Evolutionary conservation across 2,888 invertebrate genomes (phyloP), one percentile per base, ranked within the genome.

Genomic region (Drosophila demipolita): DNA sequence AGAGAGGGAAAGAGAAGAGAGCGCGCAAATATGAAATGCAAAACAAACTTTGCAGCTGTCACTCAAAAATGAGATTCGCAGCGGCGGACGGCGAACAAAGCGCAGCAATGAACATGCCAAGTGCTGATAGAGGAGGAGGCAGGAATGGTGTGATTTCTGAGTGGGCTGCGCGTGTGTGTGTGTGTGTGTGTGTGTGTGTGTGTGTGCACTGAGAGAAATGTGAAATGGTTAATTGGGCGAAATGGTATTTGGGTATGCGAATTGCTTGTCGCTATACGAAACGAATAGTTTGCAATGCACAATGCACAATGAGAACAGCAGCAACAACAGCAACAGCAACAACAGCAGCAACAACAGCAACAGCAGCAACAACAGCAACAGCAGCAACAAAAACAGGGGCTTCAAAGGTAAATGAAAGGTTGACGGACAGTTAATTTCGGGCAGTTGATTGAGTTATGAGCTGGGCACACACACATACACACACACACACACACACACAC

Each of bases 11-110:
- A 40, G 64, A 35, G 63, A 64, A 55, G 23, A 66, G 57, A 32
- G 70, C 70, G 62, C 59, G 81, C 90, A 90, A 89, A 85, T 87
- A 90, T 88, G 89, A 87, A 90, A 87, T 86, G 89, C 90, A 90
- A 87, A 87, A 88, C 80, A 90, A 90, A 86, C 89, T 90, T 87
- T 88, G 86, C 86, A 87, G 89, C 86, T 90, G 86, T 90, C 86
- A 90, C 87, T 87, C 86, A 87, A 85, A 89, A 87, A 74, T 89
- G 82, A 87, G 80, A 76, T 79, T 84, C 73, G 87, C 82, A 81
- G 53, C 73, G 60, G 69, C 60, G 62, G 84, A 76, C 85, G 76
- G 79, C 62, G 69, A 80, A 82, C 78, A 79, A 81, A 81, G 67
- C 78, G 78, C 48, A 73, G 73, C 73, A 80, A 36, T 69, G 78